These are phyloP conservation scores for Hypomesus transpacificus DNA, from an alignment of 2,113 vertebrate genomes.

Conservation along the genomic window DNA sequence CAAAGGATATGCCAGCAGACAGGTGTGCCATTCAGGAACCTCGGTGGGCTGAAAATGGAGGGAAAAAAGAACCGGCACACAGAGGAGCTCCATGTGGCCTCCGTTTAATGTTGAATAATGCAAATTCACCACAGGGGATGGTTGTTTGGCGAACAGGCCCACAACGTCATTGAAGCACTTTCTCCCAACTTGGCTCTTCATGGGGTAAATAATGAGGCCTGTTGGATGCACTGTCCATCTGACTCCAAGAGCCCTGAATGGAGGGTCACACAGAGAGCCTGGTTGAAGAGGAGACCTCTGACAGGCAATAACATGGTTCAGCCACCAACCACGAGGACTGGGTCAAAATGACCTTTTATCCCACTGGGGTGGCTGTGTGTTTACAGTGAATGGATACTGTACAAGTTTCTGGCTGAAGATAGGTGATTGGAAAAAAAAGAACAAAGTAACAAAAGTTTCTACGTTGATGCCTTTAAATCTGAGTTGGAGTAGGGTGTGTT, in stretches of 20 bases:
- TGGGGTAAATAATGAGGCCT: conserved; percentile 67
- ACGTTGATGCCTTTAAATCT: neutral
- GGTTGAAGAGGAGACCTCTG: conserved; percentile 3
- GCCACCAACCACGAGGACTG: neutral
- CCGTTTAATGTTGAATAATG: conserved; percentile 75
- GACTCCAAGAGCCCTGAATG: conserved; percentile 28
- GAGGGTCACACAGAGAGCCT: conserved; percentile 29
- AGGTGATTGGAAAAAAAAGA: too few species aligned
- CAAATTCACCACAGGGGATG: conserved; percentile 71
- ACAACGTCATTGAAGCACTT: conserved; percentile 61
- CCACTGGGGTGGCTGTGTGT: neutral
- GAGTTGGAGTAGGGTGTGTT: neutral
- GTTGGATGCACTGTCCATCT: conserved; percentile 27
- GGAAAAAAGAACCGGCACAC: conserved; percentile 61
- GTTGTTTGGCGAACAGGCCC: conserved; percentile 64
- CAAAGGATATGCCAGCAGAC: conserved; percentile 72
- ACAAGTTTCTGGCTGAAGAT: conserved; percentile 25
- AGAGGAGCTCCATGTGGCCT: conserved; percentile 59
- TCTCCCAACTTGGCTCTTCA: conserved; percentile 50
- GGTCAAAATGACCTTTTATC: conserved; percentile 4
- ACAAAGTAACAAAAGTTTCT: conserved; percentile 4
- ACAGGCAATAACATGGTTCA: conserved; percentile 2
- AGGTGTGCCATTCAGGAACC: conserved; percentile 71
- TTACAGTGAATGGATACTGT: neutral
- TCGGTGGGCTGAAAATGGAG: conserved; percentile 59